phyloP scores from a whole-genome alignment of 2,113 vertebrate species.

The Gasterosteus nipponicus region DNA sequence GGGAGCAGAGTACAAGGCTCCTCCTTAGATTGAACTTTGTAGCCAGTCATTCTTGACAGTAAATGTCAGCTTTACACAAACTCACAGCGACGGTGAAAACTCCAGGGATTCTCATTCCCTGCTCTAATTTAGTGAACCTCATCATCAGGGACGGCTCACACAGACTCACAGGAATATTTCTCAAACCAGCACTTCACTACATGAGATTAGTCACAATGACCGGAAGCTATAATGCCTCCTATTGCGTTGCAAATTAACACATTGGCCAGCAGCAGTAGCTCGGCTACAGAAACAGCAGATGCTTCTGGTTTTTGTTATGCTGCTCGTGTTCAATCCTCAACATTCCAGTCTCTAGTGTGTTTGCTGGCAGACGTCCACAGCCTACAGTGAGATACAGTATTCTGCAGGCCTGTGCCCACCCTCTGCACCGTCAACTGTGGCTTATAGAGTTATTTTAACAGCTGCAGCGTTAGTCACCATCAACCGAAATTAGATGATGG shows the following conservation, averaged over 20 bases:
- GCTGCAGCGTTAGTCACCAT: conserved; percentile 48
- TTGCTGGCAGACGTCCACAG: conserved; percentile 67
- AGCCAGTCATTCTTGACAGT: conserved; percentile 14
- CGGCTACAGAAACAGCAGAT: conserved; percentile 27
- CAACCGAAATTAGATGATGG: conserved; percentile 47
- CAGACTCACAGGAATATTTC: conserved; percentile 3
- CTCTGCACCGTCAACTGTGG: conserved; percentile 60
- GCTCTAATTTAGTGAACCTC: conserved; percentile 55
- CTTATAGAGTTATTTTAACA: conserved; percentile 52
- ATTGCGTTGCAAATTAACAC: conserved; percentile 31
- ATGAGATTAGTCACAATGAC: conserved; percentile 23
- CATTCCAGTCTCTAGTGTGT: conserved; percentile 67
- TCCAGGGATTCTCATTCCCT: conserved; percentile 61
- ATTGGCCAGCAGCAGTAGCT: conserved; percentile 20
- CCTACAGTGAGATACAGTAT: conserved; percentile 69
- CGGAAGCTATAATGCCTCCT: conserved; percentile 22
- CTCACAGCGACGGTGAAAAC: conserved; percentile 42
- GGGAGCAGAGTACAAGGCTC: conserved; percentile 5
- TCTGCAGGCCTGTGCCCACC: conserved; percentile 47
- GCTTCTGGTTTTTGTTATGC: conserved; percentile 42
- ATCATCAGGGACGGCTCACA: conserved; percentile 42
- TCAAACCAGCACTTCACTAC: conserved; percentile 44
- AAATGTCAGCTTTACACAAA: conserved; percentile 32
- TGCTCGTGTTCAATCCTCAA: conserved; percentile 60
- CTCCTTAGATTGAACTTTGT: conserved; percentile 4